Evolutionary conservation across 2,113 vertebrate species (phyloP).

Genomic region (Hippocampus zosterae): DNA sequence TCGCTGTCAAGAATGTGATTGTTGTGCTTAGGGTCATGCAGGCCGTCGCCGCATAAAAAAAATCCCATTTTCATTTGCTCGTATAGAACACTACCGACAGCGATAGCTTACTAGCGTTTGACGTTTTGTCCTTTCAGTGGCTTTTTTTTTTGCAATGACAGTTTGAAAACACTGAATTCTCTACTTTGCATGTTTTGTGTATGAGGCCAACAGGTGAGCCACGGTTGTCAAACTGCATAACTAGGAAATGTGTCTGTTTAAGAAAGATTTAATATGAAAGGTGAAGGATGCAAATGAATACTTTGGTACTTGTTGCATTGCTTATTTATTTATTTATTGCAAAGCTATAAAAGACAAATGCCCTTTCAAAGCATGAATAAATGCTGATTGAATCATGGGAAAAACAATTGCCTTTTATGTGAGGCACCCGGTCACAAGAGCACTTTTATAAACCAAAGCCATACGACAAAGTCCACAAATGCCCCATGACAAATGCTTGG

Average conservation of each 20-base stretch:
- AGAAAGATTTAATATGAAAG: background rate
- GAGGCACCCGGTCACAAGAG: background rate
- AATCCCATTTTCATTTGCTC: constrained; percentile 9
- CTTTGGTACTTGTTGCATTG: background rate
- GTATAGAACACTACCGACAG: background rate
- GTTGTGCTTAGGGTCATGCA: constrained; percentile 5
- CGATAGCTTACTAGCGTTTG: background rate
- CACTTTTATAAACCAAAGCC: background rate
- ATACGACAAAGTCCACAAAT: constrained; percentile 4
- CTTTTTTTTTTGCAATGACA: constrained; percentile 7
- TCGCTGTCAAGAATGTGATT: background rate
- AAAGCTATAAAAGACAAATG: too few relatives aligned
- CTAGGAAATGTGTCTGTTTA: background rate
- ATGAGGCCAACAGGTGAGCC: background rate
- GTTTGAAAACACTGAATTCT: background rate
- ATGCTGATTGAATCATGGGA: constrained; percentile 11
- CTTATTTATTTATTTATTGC: too few relatives aligned
- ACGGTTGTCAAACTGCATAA: background rate
- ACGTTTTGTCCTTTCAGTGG: background rate
- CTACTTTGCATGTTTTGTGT: background rate
- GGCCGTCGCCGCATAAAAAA: constrained; percentile 5
- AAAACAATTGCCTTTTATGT: background rate
- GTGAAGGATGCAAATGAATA: background rate
- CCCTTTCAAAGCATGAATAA: too few relatives aligned
- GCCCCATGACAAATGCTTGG: background rate